Percentiles rank a stretch among this genome's conserved stretches.
Evolutionary conservation across 2,888 invertebrate species (phyloP).

Genomic region (Gnatocerus cornutus): DNA sequence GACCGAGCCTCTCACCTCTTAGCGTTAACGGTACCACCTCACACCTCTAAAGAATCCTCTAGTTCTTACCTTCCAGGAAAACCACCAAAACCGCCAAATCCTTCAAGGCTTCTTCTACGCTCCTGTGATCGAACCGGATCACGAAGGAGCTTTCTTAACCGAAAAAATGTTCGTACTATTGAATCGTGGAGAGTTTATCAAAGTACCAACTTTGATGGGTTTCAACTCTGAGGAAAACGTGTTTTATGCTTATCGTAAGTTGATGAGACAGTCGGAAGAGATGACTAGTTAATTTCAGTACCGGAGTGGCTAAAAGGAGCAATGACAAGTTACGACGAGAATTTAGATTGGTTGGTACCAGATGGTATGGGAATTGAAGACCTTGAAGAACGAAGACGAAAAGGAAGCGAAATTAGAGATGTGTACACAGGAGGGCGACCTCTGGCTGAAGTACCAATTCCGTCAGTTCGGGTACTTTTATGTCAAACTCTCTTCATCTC

Average conservation of each 20-base stretch:
- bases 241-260: background rate
- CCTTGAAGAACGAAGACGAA: background rate
- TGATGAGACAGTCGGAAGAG: too few relatives aligned
- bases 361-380: constrained; percentile 15
- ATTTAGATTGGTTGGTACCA: constrained; percentile 23
- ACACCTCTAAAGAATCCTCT: background rate
- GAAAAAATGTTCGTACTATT: constrained; percentile 15
- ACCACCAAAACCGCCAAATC: constrained; percentile 9
- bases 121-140: constrained; percentile 13
- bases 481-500: too few relatives aligned
- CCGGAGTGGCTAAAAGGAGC: background rate
- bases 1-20: background rate
- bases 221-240: constrained; percentile 12
- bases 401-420: background rate
- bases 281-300: background rate
- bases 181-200: constrained; percentile 3
- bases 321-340: constrained; percentile 6
- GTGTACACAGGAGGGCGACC: constrained; percentile 1
- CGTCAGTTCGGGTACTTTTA: too few relatives aligned
- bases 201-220: constrained; percentile 21
- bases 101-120: constrained; percentile 15
- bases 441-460: too few relatives aligned
- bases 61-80: constrained; percentile 16
- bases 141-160: constrained; percentile 14
- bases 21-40: background rate